phyloP scores from a whole-genome alignment of 2,888 invertebrate genomes.

The Pyrrhosoma nymphula region DNA sequence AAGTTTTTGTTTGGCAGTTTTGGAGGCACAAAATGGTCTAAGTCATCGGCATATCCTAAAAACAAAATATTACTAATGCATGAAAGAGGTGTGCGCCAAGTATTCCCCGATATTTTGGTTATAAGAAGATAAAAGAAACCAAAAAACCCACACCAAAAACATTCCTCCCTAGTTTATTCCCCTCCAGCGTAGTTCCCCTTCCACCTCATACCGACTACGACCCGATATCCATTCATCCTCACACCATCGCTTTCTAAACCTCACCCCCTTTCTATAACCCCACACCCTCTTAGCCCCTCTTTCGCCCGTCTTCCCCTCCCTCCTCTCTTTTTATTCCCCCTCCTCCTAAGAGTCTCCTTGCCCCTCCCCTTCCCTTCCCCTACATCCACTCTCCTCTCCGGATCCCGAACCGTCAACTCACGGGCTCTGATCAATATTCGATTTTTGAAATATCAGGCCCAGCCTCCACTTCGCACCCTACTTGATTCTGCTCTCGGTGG shows the following conservation, averaged over 20 bases:
- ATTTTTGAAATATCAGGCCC: conserved; percentile 67
- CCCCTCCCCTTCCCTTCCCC: not conserved
- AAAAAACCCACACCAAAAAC: too few species aligned
- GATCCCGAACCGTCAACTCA: conserved; percentile 58
- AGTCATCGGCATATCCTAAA: too few species aligned
- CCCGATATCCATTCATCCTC: not conserved
- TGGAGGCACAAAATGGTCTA: too few species aligned
- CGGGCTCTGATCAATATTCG: conserved; percentile 66
- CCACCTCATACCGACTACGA: not conserved
- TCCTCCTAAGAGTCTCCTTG: not conserved
- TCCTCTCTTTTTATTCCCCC: not conserved
- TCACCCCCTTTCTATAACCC: not conserved
- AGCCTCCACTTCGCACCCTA: conserved; percentile 66
- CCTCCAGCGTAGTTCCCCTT: not conserved
- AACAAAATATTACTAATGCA: too few species aligned
- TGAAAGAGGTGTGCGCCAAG: too few species aligned
- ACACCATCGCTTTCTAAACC: not conserved
- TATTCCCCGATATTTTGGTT: too few species aligned
- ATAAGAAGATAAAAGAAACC: too few species aligned
- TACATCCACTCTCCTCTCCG: not conserved
- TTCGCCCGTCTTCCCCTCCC: not conserved
- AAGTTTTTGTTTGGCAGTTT: too few species aligned
- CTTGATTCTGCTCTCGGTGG: not conserved
- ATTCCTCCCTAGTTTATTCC: not conserved
- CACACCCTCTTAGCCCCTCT: not conserved